Conservation (phyloP, 2,888 invertebrate genomes). For the Drosophila longiperda region DNA sequence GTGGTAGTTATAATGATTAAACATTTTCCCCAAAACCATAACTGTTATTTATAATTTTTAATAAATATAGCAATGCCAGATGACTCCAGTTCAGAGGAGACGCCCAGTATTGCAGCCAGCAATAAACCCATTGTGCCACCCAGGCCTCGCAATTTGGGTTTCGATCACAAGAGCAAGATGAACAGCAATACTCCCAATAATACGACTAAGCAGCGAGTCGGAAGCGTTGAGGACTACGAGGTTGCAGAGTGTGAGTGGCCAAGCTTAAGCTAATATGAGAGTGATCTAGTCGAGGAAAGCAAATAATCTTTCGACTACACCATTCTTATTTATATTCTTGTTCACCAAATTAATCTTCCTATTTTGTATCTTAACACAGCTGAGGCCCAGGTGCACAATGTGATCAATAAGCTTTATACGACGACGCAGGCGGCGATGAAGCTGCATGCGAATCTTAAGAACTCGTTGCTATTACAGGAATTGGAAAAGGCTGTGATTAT, state of each 20-base stretch:
- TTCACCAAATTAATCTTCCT: not conserved
- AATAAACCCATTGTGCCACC: constrained; percentile 88
- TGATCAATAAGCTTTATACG: constrained; percentile 86
- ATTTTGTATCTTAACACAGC: constrained; percentile 83
- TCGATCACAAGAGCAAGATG: constrained; percentile 86
- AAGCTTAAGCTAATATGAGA: not conserved
- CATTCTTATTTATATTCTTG: not conserved
- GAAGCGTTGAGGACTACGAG: constrained; percentile 78
- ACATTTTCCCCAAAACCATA: no score
- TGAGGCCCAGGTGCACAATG: constrained; percentile 88
- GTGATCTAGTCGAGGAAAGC: not conserved
- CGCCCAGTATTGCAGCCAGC: constrained; percentile 77
- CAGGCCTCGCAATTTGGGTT: constrained; percentile 88
- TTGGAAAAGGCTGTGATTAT: constrained; percentile 85
- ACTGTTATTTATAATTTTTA: not conserved
- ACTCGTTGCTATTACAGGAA: constrained; percentile 84
- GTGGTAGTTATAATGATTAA: constrained; percentile 85
- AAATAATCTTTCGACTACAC: not conserved
- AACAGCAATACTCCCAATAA: constrained; percentile 71
- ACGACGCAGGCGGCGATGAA: constrained; percentile 85
- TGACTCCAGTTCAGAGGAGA: constrained; percentile 93
- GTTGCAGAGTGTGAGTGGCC: constrained; percentile 80
- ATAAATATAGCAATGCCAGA: constrained; percentile 86
- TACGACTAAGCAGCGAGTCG: constrained; percentile 63
- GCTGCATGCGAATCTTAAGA: constrained; percentile 84